Evolutionary conservation across 2,888 invertebrate species (phyloP).

Genomic region (Acanthosoma haemorrhoidale): DNA sequence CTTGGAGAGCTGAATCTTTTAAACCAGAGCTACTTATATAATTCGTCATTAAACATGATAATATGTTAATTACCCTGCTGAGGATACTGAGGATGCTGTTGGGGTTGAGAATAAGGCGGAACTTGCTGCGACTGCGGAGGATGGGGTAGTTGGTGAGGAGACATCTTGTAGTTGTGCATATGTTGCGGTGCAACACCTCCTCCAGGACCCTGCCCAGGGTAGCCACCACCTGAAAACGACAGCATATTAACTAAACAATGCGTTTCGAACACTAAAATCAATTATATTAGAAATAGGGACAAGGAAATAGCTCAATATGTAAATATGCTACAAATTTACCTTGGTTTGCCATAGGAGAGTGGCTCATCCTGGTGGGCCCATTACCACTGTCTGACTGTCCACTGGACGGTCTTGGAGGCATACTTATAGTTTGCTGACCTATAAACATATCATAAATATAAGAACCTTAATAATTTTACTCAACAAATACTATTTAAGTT

Average conservation of each 20-base stretch:
- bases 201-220: conserved; percentile 46
- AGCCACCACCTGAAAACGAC: conserved; percentile 50
- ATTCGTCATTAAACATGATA: too few relatives aligned
- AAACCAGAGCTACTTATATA: too few relatives aligned
- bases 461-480: too few relatives aligned
- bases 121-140: conserved; percentile 48
- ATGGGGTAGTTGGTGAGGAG: conserved; percentile 50
- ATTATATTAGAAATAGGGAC: not conserved
- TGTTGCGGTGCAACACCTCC: conserved; percentile 48
- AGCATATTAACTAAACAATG: too few relatives aligned
- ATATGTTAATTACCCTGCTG: conserved; percentile 47
- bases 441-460: too few relatives aligned
- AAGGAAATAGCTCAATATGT: too few relatives aligned
- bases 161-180: conserved; percentile 59
- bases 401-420: conserved; percentile 92
- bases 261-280: not conserved
- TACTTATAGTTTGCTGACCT: conserved; percentile 90
- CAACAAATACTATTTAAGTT: too few relatives aligned
- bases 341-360: conserved; percentile 64
- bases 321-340: conserved; percentile 43
- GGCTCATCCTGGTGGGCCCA: conserved; percentile 61
- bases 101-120: conserved; percentile 50
- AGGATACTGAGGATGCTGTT: conserved; percentile 25
- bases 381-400: conserved; percentile 62
- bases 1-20: too few relatives aligned